Conservation (phyloP, 2,888 invertebrate genomes). For the Metellina segmentata region DNA sequence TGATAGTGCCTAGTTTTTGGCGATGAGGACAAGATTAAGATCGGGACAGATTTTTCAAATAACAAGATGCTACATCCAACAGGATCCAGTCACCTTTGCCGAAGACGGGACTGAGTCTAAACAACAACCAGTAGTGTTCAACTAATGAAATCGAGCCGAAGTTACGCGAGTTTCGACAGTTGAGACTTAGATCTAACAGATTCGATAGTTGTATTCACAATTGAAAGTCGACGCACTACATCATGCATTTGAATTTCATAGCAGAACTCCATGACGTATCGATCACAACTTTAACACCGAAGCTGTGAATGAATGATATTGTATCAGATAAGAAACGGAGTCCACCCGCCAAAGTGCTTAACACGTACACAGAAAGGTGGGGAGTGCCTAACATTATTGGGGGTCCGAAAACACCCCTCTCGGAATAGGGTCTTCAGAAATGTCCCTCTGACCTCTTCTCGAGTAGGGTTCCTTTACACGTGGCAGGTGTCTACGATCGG, state of each 20-base stretch:
- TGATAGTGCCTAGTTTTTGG: too few species aligned
- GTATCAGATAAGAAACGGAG: not conserved
- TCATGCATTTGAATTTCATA: not conserved
- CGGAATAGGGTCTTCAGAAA: not conserved
- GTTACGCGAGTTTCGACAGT: too few species aligned
- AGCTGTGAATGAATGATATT: not conserved
- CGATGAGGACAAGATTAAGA: too few species aligned
- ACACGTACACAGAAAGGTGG: slow-evolving; percentile 3
- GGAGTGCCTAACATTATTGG: not conserved
- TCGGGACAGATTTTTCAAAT: too few species aligned
- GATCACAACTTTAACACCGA: not conserved
- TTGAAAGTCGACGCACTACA: not conserved
- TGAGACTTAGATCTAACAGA: too few species aligned
- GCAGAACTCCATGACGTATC: not conserved
- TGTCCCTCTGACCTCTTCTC: not conserved
- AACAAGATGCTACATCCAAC: too few species aligned
- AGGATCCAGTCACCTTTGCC: too few species aligned
- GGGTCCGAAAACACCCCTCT: not conserved
- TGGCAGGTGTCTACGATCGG: slow-evolving; percentile 56
- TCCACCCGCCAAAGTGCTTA: not conserved
- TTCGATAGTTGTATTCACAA: not conserved
- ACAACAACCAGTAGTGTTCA: too few species aligned
- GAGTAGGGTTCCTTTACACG: slow-evolving; percentile 43
- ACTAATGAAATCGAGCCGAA: too few species aligned
- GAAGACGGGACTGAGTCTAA: too few species aligned